Conservation (phyloP, 1,140 invertebrate genomes). For the Euborellia annulipes region DNA sequence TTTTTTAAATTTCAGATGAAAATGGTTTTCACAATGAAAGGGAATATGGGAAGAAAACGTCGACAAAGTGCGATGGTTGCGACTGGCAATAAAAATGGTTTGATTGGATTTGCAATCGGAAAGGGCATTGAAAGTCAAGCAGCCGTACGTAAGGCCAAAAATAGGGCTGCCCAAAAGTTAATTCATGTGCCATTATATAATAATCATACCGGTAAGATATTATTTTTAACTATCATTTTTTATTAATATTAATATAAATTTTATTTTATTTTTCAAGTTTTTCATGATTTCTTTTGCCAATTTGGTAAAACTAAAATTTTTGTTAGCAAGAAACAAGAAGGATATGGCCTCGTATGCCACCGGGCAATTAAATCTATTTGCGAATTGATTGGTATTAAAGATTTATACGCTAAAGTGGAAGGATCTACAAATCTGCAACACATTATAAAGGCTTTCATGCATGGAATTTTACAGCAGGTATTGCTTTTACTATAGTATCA, state of each 20-base stretch:
- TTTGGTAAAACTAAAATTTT: constrained; percentile 79
- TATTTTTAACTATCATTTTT: constrained; percentile 2
- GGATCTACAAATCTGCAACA: constrained; percentile 67
- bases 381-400: constrained; percentile 82
- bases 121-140: constrained; percentile 46
- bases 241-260: constrained; percentile 5
- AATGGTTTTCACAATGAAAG: constrained; percentile 69
- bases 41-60: constrained; percentile 59
- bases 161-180: constrained; percentile 71
- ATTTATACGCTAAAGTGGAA: constrained; percentile 84
- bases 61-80: constrained; percentile 52
- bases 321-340: constrained; percentile 71
- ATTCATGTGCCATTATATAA: constrained; percentile 68
- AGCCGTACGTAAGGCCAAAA: constrained; percentile 60
- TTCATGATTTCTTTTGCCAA: constrained; percentile 78
- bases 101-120: constrained; percentile 65
- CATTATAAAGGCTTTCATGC: constrained; percentile 84
- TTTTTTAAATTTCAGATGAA: constrained; percentile 34
- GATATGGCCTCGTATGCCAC: constrained; percentile 75
- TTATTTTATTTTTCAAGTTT: constrained; percentile 39
- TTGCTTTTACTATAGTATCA: constrained; percentile 8
- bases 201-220: constrained; percentile 55
- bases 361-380: constrained; percentile 77
- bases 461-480: constrained; percentile 80
- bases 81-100: constrained; percentile 78